Evolutionary conservation across 64 coral and sea anemone genomes (phyloP), one percentile per base, ranked within the genome.

Genomic region (Pocillopora verrucosa): DNA sequence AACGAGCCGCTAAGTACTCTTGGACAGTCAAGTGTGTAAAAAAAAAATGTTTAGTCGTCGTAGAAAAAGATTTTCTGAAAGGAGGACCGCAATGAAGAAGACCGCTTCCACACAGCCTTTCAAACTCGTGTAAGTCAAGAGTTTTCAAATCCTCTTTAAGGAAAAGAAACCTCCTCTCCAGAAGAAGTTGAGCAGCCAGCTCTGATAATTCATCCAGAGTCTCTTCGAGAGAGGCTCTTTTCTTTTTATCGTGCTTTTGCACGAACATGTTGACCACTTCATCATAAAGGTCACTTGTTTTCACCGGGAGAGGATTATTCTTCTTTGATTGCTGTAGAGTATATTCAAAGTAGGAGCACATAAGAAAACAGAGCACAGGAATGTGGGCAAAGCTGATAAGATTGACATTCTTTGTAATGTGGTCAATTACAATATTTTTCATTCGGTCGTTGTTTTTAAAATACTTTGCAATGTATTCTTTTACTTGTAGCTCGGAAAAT

Each of bases 361-460:
- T 87, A 37, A 87, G 22, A 13, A 70, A 73, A 74, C 84, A 87
- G 34, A 87, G 84, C 16, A 87, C 69, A 1, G 84, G 84, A 58
- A 87, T 87, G 68, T 87, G 84, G 26, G 24, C 84, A 74, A 87
- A 87, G 45, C 84, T 87, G 16, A 87, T 67, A 19, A 87, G 84
- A 26, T 72, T 74, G 25, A 74, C 84, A 74, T 87, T 87, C 14
- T 16, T 57, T 38, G 73, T 74, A 51, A 87, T 87, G 56, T 87
- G 84, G 22, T 74, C 45, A 13, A 74, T 67, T 26, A 87, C 41
- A 65, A 41, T 13, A 22, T 74, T 87, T 26, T 87, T 87, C 17
- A 36, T 58, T 58, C 16, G 17, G 13, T 87, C 84, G 10, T 87
- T 57, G n/a, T 16, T 17, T 87, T 87, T 73, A 15, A 87, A 87